Conservation (phyloP, 2,888 invertebrate species). For the Anaspis maculata region DNA sequence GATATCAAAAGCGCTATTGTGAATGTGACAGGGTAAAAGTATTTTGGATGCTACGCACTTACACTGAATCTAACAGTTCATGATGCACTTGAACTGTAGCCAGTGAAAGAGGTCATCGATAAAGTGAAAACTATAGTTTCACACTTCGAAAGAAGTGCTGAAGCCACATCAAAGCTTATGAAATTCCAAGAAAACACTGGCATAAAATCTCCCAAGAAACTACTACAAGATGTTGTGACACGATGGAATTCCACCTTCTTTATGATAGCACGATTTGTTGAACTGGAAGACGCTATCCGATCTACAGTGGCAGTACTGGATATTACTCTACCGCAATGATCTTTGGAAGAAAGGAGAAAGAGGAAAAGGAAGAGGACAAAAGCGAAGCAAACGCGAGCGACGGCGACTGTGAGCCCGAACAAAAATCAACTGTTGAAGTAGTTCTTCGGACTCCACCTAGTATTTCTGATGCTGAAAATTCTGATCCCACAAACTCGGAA, state of each 20-base stretch:
- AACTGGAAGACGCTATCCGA: constrained; percentile 15
- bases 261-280: constrained; percentile 19
- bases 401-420: no score
- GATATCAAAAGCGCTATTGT: constrained; percentile 23
- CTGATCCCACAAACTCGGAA: no score
- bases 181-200: constrained; percentile 6
- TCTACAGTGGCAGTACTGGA: constrained; percentile 18
- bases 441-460: no score
- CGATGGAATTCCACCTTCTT: constrained; percentile 19
- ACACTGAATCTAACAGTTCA: constrained; percentile 25
- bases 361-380: no score
- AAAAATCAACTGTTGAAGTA: no score
- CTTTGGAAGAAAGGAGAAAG: constrained; percentile 14
- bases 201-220: constrained; percentile 12
- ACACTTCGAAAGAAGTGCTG: constrained; percentile 12
- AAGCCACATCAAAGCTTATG: constrained; percentile 5
- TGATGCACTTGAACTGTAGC: constrained; percentile 11
- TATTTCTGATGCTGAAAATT: no score
- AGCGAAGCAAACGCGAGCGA: no score
- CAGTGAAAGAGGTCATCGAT: neutral
- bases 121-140: constrained; percentile 10
- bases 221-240: constrained; percentile 17
- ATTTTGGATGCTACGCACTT: constrained; percentile 27
- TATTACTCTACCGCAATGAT: constrained; percentile 12
- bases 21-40: constrained; percentile 15